Conservation (phyloP, 2,888 invertebrate genomes). For the Thysanoteuthis rhombus region DNA sequence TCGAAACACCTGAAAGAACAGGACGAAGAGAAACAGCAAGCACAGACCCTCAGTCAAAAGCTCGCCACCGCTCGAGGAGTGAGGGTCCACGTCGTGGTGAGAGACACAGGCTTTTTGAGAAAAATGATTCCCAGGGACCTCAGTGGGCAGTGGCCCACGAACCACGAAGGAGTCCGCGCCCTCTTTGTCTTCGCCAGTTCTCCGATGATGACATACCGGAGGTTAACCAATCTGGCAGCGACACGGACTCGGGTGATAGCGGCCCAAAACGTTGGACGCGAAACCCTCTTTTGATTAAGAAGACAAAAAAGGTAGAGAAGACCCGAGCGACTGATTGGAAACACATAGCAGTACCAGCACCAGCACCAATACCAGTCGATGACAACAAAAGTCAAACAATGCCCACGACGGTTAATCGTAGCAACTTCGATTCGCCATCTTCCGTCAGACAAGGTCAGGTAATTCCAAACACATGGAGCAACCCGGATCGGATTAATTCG, state of each 20-base stretch:
- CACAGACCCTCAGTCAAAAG: slow-evolving; percentile 34
- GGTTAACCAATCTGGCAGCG: slow-evolving; percentile 45
- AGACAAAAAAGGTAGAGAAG: slow-evolving; percentile 40
- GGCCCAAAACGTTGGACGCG: slow-evolving; percentile 55
- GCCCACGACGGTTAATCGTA: not conserved
- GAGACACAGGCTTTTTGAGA: not conserved
- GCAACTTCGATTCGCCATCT: not conserved
- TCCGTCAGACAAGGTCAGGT: not conserved
- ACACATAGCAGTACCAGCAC: no score
- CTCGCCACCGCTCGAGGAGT: slow-evolving; percentile 55
- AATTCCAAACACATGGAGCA: slow-evolving; percentile 19
- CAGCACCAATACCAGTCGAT: not conserved
- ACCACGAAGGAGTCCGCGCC: slow-evolving; percentile 33
- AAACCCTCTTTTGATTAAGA: slow-evolving; percentile 54
- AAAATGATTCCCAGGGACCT: slow-evolving; percentile 28
- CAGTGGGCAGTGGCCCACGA: slow-evolving; percentile 39
- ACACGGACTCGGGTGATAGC: slow-evolving; percentile 51
- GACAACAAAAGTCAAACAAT: slow-evolving; percentile 31
- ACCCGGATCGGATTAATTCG: not conserved
- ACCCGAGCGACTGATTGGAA: slow-evolving; percentile 39
- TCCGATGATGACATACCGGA: slow-evolving; percentile 47
- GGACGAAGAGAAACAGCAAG: not conserved
- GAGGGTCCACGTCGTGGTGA: slow-evolving; percentile 46
- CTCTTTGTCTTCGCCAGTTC: slow-evolving; percentile 36
- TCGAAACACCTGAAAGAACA: not conserved